Percentiles rank a stretch among this genome's conserved stretches.
Evolutionary conservation across 2,888 invertebrate species (phyloP).

Genomic region (Halocaridina rubra): DNA sequence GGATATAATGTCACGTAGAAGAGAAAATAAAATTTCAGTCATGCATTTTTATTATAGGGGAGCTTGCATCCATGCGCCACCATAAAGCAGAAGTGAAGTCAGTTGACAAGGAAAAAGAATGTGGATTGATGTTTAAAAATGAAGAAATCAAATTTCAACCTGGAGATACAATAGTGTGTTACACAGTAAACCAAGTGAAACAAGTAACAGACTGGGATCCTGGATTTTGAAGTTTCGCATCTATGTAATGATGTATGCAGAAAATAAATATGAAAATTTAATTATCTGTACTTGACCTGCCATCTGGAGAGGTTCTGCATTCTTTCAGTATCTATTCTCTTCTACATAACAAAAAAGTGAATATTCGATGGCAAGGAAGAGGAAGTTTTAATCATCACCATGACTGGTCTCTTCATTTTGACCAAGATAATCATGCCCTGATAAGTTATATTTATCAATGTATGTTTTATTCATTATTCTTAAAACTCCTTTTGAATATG

Average conservation of each 20-base stretch:
- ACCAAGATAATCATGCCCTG: too few relatives aligned
- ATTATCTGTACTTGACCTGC: background rate
- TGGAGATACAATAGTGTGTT: slow-evolving; percentile 85
- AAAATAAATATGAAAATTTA: background rate
- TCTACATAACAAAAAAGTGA: too few relatives aligned
- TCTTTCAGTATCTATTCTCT: too few relatives aligned
- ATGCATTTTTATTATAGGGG: slow-evolving; percentile 71
- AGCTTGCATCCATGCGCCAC: slow-evolving; percentile 85
- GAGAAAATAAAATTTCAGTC: background rate
- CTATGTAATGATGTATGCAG: too few relatives aligned
- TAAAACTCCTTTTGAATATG: too few relatives aligned
- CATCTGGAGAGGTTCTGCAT: too few relatives aligned
- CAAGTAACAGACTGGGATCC: slow-evolving; percentile 86
- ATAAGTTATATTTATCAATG: too few relatives aligned
- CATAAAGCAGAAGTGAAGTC: slow-evolving; percentile 87
- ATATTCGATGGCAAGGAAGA: too few relatives aligned
- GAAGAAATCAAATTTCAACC: slow-evolving; percentile 75
- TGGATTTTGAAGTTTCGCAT: slow-evolving; percentile 72
- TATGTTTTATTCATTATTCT: too few relatives aligned
- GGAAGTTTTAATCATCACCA: too few relatives aligned
- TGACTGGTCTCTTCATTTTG: too few relatives aligned
- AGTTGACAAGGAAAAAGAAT: slow-evolving; percentile 87
- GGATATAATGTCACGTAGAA: background rate
- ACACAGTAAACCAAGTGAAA: slow-evolving; percentile 75
- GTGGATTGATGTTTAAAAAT: slow-evolving; percentile 84